A percentile compares a stretch with the other conserved stretches of the same genome.
phyloP scores from a whole-genome alignment of 2,113 vertebrate genomes.

The Osmerus eperlanus region DNA sequence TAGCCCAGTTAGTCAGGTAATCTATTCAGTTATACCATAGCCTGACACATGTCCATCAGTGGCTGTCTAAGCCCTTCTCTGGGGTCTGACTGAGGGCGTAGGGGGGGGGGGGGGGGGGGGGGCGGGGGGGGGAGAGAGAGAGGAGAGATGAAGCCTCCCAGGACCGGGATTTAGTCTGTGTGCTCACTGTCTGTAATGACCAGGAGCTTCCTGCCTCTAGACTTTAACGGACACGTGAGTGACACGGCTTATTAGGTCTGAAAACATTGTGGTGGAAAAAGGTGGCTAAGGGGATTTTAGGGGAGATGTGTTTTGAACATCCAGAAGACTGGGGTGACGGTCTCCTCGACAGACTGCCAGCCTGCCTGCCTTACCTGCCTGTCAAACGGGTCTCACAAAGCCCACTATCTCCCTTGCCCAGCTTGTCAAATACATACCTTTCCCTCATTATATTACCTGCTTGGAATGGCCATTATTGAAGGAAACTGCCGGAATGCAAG shows the following conservation, averaged over 20 bases:
- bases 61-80: slow-evolving; percentile 48
- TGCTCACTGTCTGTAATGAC: slow-evolving; percentile 46
- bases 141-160: slow-evolving; percentile 38
- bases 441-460: slow-evolving; percentile 64
- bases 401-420: slow-evolving; percentile 58
- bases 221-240: slow-evolving; percentile 57
- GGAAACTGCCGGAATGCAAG: slow-evolving; percentile 59
- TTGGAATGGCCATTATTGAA: slow-evolving; percentile 48
- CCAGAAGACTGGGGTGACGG: slow-evolving; percentile 33
- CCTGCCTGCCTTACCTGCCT: slow-evolving; percentile 22
- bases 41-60: slow-evolving; percentile 45
- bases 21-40: slow-evolving; percentile 32
- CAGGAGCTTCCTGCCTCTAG: slow-evolving; percentile 30
- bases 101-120: slow-evolving; percentile 53
- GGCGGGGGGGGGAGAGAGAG: slow-evolving; percentile 50
- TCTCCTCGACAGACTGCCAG: slow-evolving; percentile 41
- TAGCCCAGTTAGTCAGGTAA: slow-evolving; percentile 43
- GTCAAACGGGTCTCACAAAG: not conserved
- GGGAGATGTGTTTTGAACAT: slow-evolving; percentile 42
- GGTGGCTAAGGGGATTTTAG: slow-evolving; percentile 34
- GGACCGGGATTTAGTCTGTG: slow-evolving; percentile 49
- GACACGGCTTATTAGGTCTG: slow-evolving; percentile 53
- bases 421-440: slow-evolving; percentile 65
- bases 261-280: slow-evolving; percentile 45
- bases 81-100: slow-evolving; percentile 47